A percentile compares a stretch with the other conserved stretches of the same genome.
These are phyloP conservation scores for Blera fallax DNA, from an alignment of 2,888 invertebrate species.

Conservation along the genomic window DNA sequence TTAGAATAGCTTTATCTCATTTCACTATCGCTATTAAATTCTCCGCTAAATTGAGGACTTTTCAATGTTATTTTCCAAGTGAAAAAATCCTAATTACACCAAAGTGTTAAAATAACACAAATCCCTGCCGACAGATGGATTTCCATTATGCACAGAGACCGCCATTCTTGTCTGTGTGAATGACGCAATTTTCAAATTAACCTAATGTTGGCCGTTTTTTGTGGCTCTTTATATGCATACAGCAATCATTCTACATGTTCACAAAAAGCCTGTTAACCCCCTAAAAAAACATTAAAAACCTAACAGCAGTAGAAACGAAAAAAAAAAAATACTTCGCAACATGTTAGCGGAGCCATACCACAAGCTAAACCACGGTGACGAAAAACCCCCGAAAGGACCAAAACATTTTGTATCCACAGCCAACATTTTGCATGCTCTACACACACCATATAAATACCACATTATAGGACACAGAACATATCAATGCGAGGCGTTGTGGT, in stretches of 20 bases:
- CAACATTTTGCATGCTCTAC: not conserved
- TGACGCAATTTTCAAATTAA: slow-evolving; percentile 18
- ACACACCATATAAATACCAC: not conserved
- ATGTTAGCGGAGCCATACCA: not conserved
- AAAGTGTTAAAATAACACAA: not conserved
- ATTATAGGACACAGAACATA: not conserved
- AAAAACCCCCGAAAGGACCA: not conserved
- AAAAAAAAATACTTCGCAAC: not conserved
- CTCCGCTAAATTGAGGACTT: not conserved
- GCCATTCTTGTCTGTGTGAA: not conserved
- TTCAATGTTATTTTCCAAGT: not conserved
- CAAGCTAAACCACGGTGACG: not conserved
- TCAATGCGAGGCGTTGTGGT: not conserved
- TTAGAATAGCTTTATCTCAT: not conserved
- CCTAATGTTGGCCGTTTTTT: not conserved
- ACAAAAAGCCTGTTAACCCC: not conserved
- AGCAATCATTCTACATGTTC: not conserved
- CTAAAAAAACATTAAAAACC: not conserved
- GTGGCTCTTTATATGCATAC: not conserved
- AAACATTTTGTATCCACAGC: no score
- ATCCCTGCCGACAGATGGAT: slow-evolving; percentile 6
- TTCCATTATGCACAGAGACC: not conserved
- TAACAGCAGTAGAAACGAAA: not conserved
- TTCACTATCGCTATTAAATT: not conserved
- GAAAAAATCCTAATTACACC: not conserved